These are phyloP conservation scores for Dascyllus trimaculatus DNA, from an alignment of 2,113 vertebrate genomes.

Conservation along the genomic window DNA sequence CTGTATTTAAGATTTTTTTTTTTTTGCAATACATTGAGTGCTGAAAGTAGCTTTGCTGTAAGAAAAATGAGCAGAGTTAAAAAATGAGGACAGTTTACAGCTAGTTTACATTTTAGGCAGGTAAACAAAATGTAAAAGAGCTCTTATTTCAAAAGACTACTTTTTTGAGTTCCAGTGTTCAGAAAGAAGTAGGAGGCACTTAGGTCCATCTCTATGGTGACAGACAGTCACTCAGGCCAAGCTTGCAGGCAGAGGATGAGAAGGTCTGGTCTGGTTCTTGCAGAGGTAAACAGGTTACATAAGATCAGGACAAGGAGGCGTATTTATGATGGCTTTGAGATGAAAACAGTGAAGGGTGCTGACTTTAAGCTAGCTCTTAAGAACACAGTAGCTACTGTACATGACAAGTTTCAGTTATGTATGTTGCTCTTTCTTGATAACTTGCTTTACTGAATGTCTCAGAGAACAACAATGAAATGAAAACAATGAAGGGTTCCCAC, in stretches of 20 bases:
- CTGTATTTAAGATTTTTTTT: constrained; percentile 30
- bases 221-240: constrained; percentile 47
- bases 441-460: background rate
- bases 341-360: background rate
- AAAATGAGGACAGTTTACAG: constrained; percentile 66
- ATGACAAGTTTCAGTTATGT: background rate
- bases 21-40: constrained; percentile 57
- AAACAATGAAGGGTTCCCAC: too few species aligned
- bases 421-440: background rate
- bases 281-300: constrained; percentile 5
- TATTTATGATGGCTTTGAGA: constrained; percentile 12
- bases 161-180: constrained; percentile 76
- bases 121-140: constrained; percentile 84
- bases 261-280: constrained; percentile 32
- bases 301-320: background rate
- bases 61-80: constrained; percentile 63
- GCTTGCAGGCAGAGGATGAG: constrained; percentile 25
- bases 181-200: constrained; percentile 85
- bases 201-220: constrained; percentile 78
- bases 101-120: constrained; percentile 72
- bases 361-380: constrained; percentile 1
- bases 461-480: constrained; percentile 1
- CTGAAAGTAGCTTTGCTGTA: constrained; percentile 61
- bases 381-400: constrained; percentile 13
- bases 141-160: constrained; percentile 78